Evolutionary conservation across 2,888 invertebrate species (phyloP).

Genomic region (Drosophila diplacantha): DNA sequence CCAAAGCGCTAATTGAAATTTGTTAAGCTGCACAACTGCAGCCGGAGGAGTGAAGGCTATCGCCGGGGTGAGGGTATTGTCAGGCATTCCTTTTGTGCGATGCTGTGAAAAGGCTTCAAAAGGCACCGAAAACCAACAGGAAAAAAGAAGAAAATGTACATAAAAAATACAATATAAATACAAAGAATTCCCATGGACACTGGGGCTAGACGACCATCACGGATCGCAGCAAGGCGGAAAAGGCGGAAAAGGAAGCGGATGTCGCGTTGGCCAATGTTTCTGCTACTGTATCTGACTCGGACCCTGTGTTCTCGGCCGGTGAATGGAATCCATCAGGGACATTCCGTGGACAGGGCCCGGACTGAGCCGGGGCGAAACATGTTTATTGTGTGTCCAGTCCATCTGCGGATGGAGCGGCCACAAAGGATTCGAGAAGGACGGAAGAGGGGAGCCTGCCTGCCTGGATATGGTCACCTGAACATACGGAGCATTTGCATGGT

Average conservation of each 20-base stretch:
- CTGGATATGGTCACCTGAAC: conserved; percentile 32
- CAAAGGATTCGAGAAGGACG: conserved; percentile 15
- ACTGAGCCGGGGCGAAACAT: conserved; percentile 17
- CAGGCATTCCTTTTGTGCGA: conserved; percentile 61
- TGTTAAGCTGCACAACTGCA: conserved; percentile 49
- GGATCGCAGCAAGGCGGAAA: conserved; percentile 53
- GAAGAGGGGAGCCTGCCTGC: not conserved
- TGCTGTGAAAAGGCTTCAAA: conserved; percentile 70
- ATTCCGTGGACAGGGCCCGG: conserved; percentile 5
- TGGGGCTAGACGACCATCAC: conserved; percentile 13
- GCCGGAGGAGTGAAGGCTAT: not conserved
- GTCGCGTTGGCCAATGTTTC: conserved; percentile 70
- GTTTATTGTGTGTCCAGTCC: conserved; percentile 36
- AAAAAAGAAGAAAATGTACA: not conserved
- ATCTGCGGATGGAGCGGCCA: conserved; percentile 8
- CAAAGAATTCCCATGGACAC: conserved; percentile 34
- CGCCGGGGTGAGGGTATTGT: conserved; percentile 42
- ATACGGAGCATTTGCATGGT: conserved; percentile 24
- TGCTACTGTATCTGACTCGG: conserved; percentile 32
- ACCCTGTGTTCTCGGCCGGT: conserved; percentile 23
- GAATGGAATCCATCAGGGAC: conserved; percentile 39
- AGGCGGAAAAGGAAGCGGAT: conserved; percentile 67
- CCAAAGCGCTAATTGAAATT: conserved; percentile 64
- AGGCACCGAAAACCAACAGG: conserved; percentile 32
- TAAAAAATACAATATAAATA: conserved; percentile 21